These are phyloP conservation scores for Anarrhichthys ocellatus DNA, from an alignment of 2,113 vertebrate species.

Conservation along the genomic window DNA sequence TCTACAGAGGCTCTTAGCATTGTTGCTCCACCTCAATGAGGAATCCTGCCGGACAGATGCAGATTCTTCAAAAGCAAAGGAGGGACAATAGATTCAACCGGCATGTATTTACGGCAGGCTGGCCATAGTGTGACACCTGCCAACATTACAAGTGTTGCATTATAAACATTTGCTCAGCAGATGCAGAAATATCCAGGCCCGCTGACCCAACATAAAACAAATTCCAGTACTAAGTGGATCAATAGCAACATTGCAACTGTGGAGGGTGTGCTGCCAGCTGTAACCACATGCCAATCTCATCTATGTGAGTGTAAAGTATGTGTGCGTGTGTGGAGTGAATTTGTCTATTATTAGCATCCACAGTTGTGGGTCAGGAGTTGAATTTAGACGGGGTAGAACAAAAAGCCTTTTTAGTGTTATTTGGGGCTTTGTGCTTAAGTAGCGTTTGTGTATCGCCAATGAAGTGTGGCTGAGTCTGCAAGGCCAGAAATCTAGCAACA, in stretches of 20 bases:
- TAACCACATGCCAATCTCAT: constrained; percentile 16
- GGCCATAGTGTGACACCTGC: constrained; percentile 26
- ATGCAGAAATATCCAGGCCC: constrained; percentile 38
- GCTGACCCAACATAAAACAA: constrained; percentile 47
- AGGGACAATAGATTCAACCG: constrained; percentile 28
- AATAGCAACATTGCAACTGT: constrained; percentile 25
- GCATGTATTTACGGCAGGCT: not conserved
- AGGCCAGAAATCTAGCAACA: not conserved
- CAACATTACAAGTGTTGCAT: constrained; percentile 17
- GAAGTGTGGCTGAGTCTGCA: not conserved
- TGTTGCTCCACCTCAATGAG: constrained; percentile 34
- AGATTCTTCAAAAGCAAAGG: constrained; percentile 22
- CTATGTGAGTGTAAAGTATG: not conserved
- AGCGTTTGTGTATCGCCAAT: not conserved
- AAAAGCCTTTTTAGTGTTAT: not conserved
- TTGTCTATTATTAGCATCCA: constrained; percentile 6
- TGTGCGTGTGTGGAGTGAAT: constrained; percentile 1
- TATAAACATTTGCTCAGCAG: constrained; percentile 58
- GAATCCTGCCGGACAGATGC: constrained; percentile 44
- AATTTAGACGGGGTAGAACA: not conserved
- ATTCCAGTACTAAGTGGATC: constrained; percentile 38
- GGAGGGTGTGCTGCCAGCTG: constrained; percentile 16
- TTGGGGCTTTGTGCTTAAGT: not conserved
- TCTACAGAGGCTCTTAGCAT: not conserved
- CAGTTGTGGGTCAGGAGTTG: not conserved